Conservation (phyloP, 2,888 invertebrate genomes). For the Phragmatobia fuliginosa region DNA sequence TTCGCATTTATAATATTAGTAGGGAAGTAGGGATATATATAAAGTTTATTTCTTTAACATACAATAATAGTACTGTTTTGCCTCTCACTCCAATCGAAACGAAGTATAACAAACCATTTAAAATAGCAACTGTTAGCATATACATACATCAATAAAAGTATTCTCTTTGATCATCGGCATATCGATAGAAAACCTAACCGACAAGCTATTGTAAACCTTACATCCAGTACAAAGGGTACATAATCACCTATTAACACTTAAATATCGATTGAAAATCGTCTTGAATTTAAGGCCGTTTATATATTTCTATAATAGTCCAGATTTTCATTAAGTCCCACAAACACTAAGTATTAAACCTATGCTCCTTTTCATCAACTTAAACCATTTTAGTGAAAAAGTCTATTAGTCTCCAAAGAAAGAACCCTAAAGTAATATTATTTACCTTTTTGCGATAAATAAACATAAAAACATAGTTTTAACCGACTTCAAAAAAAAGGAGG, state of each 20-base stretch:
- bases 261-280: slow-evolving; percentile 25
- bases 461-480: no score
- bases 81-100: neutral
- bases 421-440: no score
- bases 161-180: slow-evolving; percentile 34
- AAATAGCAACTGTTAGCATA: slow-evolving; percentile 23
- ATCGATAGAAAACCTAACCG: neutral
- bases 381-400: no score
- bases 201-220: slow-evolving; percentile 21
- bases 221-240: neutral
- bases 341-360: neutral
- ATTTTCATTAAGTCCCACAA: neutral
- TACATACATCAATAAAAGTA: slow-evolving; percentile 25
- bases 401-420: no score
- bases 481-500: no score
- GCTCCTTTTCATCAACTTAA: no score
- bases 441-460: no score
- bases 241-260: slow-evolving; percentile 18
- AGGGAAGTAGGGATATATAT: no score
- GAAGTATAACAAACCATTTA: neutral
- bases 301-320: neutral
- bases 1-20: no score
- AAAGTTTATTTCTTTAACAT: neutral
- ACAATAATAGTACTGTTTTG: neutral
- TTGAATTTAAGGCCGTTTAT: neutral